phyloP scores from a whole-genome alignment of 2,797 vertebrate species.

The Echeneis naucrates region DNA sequence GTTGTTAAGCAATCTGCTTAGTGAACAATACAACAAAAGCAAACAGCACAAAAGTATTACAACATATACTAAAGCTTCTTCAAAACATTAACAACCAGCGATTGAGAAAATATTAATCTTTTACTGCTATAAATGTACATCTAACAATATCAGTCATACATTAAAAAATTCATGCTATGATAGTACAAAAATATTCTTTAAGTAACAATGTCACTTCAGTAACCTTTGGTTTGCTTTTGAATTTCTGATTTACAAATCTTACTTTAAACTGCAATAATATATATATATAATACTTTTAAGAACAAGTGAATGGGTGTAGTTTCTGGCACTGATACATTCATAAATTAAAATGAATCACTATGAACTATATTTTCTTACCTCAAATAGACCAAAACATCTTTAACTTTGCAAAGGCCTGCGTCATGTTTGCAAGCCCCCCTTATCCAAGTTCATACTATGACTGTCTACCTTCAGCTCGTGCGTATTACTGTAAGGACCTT shows the following conservation, averaged over 20 bases:
- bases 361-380: neutral
- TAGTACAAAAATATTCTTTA: neutral
- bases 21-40: constrained; percentile 41
- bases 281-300: neutral
- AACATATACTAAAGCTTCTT: constrained; percentile 5
- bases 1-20: constrained; percentile 41
- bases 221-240: neutral
- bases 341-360: neutral
- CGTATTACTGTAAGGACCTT: constrained; percentile 30
- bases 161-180: neutral
- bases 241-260: neutral
- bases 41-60: constrained; percentile 23
- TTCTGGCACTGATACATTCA: neutral
- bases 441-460: neutral
- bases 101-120: neutral
- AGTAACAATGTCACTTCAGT: neutral
- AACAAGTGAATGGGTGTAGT: neutral
- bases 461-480: constrained; percentile 6
- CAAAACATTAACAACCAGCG: neutral
- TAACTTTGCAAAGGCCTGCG: neutral
- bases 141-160: neutral
- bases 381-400: neutral
- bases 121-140: neutral
- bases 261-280: neutral
- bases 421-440: constrained; percentile 12